phyloP scores from a whole-genome alignment of 2,797 vertebrate genomes.

The Dendrocincla tyrannina region DNA sequence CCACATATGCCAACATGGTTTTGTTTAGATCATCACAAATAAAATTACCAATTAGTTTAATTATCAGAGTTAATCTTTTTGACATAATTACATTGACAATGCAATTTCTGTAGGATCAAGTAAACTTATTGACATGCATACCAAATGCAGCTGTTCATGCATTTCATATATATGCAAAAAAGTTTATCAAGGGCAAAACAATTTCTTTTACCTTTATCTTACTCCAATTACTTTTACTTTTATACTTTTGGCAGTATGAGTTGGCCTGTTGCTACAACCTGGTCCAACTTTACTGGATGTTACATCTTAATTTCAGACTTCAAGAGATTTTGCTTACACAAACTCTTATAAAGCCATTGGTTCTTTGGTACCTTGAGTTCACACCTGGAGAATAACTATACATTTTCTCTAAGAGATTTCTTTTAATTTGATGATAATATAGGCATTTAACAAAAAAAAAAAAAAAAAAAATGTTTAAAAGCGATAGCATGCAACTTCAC shows the following conservation, averaged over 20 bases:
- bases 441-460: no score
- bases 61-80: not conserved
- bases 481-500: no score
- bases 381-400: no score
- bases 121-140: not conserved
- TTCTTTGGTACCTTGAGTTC: no score
- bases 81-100: not conserved
- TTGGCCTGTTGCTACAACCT: not conserved
- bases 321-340: no score
- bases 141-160: not conserved
- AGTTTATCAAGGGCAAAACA: not conserved
- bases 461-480: no score
- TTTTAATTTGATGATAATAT: no score
- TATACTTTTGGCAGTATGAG: not conserved
- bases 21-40: constrained; percentile 19
- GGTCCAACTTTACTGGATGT: no score
- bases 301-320: no score
- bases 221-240: not conserved
- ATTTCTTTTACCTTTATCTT: not conserved
- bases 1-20: not conserved
- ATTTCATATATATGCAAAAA: not conserved
- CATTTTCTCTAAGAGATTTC: no score
- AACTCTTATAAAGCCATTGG: no score
- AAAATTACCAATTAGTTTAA: constrained; percentile 18
- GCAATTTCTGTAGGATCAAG: not conserved